These are phyloP conservation scores for Lepidurus couesii DNA, from an alignment of 1,140 invertebrate species.

Conservation along the genomic window DNA sequence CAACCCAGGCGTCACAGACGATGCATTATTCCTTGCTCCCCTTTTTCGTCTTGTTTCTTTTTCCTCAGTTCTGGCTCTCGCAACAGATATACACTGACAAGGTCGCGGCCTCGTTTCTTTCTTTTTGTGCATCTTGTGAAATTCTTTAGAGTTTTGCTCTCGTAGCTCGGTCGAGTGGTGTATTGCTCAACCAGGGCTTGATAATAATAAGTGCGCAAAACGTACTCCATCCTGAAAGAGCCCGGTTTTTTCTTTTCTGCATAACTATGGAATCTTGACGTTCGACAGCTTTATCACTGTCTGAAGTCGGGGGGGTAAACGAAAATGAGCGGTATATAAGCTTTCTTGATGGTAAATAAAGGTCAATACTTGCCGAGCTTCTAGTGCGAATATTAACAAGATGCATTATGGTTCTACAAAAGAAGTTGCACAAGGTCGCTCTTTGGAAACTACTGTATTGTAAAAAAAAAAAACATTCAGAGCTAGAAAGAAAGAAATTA, in stretches of 20 bases:
- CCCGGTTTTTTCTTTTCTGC: too few relatives aligned
- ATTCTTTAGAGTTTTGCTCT: too few relatives aligned
- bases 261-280: not conserved
- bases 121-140: not conserved
- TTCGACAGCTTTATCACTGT: constrained; percentile 15
- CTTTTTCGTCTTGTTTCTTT: not conserved
- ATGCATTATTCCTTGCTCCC: constrained; percentile 4
- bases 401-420: not conserved
- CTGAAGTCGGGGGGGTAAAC: not conserved
- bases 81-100: not conserved
- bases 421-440: not conserved
- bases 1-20: not conserved
- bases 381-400: not conserved
- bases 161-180: too few relatives aligned
- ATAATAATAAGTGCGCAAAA: too few relatives aligned
- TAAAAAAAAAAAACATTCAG: not conserved
- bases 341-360: not conserved
- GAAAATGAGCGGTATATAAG: not conserved
- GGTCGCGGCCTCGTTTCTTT: constrained; percentile 3
- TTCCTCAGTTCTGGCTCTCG: not conserved
- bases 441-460: not conserved
- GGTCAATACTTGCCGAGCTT: not conserved
- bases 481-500: not conserved
- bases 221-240: too few relatives aligned
- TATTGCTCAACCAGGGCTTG: too few relatives aligned